phyloP scores from a whole-genome alignment of 2,797 vertebrate genomes.

The Tympanoctomys barrerae region DNA sequence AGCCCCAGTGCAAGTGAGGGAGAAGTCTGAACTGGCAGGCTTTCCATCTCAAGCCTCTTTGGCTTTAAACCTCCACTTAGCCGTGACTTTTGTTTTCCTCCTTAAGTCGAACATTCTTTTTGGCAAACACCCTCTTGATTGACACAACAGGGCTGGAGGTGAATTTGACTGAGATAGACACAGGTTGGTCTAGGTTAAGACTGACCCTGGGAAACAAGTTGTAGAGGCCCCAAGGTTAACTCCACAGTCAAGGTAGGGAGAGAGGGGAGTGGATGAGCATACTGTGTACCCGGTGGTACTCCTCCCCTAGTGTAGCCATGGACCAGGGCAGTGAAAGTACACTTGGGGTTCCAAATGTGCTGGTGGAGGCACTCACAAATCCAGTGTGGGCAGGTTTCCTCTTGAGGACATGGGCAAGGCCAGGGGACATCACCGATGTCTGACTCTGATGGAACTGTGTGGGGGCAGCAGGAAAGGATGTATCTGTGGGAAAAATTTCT shows the following conservation, averaged over 20 bases:
- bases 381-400: neutral
- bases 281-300: neutral
- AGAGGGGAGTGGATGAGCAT: neutral
- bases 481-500: constrained; percentile 3
- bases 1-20: constrained; percentile 59
- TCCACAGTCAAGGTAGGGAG: neutral
- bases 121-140: constrained; percentile 34
- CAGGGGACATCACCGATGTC: neutral
- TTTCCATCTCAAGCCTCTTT: constrained; percentile 70
- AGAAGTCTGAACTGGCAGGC: constrained; percentile 68
- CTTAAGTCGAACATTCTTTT: constrained; percentile 48
- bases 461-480: neutral
- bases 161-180: constrained; percentile 42
- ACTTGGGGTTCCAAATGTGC: neutral
- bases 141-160: constrained; percentile 44
- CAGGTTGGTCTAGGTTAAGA: neutral
- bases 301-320: neutral
- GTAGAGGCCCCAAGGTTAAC: neutral
- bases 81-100: constrained; percentile 31
- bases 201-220: neutral
- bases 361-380: neutral
- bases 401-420: neutral
- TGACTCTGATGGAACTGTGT: neutral
- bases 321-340: neutral
- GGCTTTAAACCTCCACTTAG: constrained; percentile 68